Percentiles rank a stretch among this genome's conserved stretches.
Evolutionary conservation across 1,140 invertebrate species (phyloP).

Genomic region (Cheumatopsyche charites): DNA sequence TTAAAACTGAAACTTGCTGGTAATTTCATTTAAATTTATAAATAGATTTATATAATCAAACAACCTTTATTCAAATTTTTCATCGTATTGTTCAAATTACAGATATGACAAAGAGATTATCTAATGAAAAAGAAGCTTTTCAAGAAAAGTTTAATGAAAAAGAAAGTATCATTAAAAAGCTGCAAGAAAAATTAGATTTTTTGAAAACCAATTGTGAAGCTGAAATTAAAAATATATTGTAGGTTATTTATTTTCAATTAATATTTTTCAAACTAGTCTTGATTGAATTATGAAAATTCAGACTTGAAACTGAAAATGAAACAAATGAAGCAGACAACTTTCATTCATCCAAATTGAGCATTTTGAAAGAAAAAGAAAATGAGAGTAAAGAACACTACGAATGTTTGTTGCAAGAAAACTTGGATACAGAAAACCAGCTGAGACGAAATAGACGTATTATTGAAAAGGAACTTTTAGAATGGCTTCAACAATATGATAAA

Average conservation of each 20-base stretch:
- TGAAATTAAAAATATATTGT: constrained; percentile 59
- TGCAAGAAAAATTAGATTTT: constrained; percentile 54
- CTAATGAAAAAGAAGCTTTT: constrained; percentile 54
- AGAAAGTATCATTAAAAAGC: constrained; percentile 52
- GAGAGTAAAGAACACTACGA: constrained; percentile 54
- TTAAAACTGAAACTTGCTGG: constrained; percentile 40
- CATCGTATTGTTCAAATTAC: constrained; percentile 29
- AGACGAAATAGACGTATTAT: constrained; percentile 58
- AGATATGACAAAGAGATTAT: constrained; percentile 55
- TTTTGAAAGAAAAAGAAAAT: constrained; percentile 56
- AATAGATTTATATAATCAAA: neutral
- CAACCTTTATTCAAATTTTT: neutral
- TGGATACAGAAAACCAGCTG: constrained; percentile 58
- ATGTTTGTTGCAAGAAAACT: constrained; percentile 51
- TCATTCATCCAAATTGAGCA: constrained; percentile 55
- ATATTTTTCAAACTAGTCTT: neutral
- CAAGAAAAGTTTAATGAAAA: constrained; percentile 54
- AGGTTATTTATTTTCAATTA: constrained; percentile 41
- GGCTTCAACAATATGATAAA: constrained; percentile 60
- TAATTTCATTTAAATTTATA: constrained; percentile 16
- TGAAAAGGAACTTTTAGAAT: constrained; percentile 58
- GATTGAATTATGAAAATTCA: neutral
- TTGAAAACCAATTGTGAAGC: constrained; percentile 54
- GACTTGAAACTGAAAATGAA: constrained; percentile 58
- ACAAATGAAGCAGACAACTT: constrained; percentile 56